phyloP scores from a whole-genome alignment of 2,888 invertebrate genomes.

The Conistra vaccinii region DNA sequence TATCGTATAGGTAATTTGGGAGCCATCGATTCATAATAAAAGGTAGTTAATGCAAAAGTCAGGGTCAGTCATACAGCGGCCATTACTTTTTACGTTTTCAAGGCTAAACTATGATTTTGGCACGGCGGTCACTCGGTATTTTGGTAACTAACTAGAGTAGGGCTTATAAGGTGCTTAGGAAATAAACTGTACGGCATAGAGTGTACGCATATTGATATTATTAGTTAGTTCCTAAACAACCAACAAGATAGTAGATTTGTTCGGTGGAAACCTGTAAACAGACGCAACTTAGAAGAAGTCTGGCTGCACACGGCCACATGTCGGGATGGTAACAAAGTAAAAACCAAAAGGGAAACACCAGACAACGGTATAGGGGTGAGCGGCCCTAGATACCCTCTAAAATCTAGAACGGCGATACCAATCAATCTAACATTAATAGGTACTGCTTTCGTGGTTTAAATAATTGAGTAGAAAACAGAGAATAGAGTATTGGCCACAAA shows the following conservation, averaged over 20 bases:
- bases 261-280: not conserved
- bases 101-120: not conserved
- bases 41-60: conserved; percentile 9
- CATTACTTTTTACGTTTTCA: conserved; percentile 6
- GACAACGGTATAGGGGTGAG: not conserved
- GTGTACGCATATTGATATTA: not conserved
- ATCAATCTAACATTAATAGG: not conserved
- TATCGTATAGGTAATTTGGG: conserved; percentile 1
- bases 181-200: not conserved
- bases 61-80: conserved; percentile 4
- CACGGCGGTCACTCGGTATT: not conserved
- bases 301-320: too few species aligned
- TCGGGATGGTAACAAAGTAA: not conserved
- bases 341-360: not conserved
- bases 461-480: not conserved
- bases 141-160: not conserved
- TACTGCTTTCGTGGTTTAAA: not conserved
- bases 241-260: not conserved
- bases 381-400: not conserved
- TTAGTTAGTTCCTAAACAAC: not conserved
- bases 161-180: not conserved
- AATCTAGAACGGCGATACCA: not conserved
- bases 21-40: not conserved
- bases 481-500: not conserved
- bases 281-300: not conserved